A percentile compares a stretch with the other conserved stretches of the same genome.
Evolutionary conservation across 2,113 vertebrate genomes (phyloP).

Genomic region (Austrofundulus limnaeus): DNA sequence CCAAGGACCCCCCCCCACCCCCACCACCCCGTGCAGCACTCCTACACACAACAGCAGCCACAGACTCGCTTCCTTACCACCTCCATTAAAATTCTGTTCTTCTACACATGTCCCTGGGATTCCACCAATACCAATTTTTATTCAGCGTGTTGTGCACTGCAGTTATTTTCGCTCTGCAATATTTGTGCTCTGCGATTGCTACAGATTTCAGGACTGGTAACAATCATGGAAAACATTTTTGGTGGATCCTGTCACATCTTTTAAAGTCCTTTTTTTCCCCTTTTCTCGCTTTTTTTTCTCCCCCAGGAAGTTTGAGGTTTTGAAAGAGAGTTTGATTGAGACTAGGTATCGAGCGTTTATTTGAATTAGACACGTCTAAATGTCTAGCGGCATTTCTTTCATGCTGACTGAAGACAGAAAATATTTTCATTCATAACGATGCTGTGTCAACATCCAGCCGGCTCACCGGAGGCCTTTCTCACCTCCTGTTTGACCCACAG

Average conservation of each 20-base stretch:
- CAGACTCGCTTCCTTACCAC: constrained; percentile 11
- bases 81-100: constrained; percentile 47
- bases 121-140: constrained; percentile 32
- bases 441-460: constrained; percentile 65
- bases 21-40: constrained; percentile 34
- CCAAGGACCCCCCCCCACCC: constrained; percentile 11
- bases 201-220: constrained; percentile 3
- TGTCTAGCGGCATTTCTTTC: constrained; percentile 48
- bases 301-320: constrained; percentile 3
- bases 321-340: constrained; percentile 62
- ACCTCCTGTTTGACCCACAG: constrained; percentile 40
- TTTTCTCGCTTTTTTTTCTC: constrained; percentile 15
- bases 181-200: constrained; percentile 4
- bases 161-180: constrained; percentile 3
- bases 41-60: constrained; percentile 27
- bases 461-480: constrained; percentile 40
- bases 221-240: constrained; percentile 3
- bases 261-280: neutral
- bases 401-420: constrained; percentile 61
- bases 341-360: constrained; percentile 68
- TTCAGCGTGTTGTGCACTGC: constrained; percentile 23
- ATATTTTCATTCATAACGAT: constrained; percentile 73
- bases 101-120: constrained; percentile 30
- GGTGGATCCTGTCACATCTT: neutral
- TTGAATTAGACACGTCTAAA: constrained; percentile 65